phyloP scores from a whole-genome alignment of 30 jellyfish, hydroid and myxozoan genomes.

The Chrysaora quinquecirrha region DNA sequence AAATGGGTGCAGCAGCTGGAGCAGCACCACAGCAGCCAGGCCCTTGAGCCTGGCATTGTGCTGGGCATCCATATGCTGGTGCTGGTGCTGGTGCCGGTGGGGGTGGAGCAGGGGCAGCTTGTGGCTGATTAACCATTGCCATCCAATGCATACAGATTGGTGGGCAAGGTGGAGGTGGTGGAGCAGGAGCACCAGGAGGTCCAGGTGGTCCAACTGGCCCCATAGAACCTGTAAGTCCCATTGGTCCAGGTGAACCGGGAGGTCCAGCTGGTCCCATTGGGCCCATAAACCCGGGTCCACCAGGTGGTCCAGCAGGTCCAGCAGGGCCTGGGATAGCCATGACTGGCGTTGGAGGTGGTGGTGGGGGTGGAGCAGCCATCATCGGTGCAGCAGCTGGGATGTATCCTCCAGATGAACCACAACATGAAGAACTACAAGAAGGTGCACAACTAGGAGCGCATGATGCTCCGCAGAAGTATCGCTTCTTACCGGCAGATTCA shows the following conservation, averaged over 20 bases:
- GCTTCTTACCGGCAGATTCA: constrained; percentile 94
- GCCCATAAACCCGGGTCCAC: constrained; percentile 71
- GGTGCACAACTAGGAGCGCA: constrained; percentile 91
- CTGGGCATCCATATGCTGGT: constrained; percentile 77
- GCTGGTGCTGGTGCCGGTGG: constrained; percentile 81
- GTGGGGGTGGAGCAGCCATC: constrained; percentile 88
- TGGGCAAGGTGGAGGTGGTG: constrained; percentile 97
- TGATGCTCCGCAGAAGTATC: constrained; percentile 94
- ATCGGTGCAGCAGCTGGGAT: constrained; percentile 50
- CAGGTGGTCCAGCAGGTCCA: constrained; percentile 84
- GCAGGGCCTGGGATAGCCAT: constrained; percentile 86
- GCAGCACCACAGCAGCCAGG: constrained; percentile 82
- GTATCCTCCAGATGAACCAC: constrained; percentile 71
- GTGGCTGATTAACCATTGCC: constrained; percentile 73
- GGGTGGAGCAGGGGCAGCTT: constrained; percentile 76
- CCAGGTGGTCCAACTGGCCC: constrained; percentile 95
- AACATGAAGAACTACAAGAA: constrained; percentile 77
- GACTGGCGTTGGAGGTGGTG: constrained; percentile 77
- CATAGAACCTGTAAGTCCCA: constrained; percentile 76
- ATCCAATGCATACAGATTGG: constrained; percentile 90
- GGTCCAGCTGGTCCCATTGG: constrained; percentile 82
- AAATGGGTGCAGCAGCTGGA: constrained; percentile 91
- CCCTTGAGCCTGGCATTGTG: constrained; percentile 73
- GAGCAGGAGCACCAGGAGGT: constrained; percentile 96
- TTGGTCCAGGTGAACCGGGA: constrained; percentile 73